phyloP scores from a whole-genome alignment of 2,797 vertebrate species.

The Simalia tracyae region DNA sequence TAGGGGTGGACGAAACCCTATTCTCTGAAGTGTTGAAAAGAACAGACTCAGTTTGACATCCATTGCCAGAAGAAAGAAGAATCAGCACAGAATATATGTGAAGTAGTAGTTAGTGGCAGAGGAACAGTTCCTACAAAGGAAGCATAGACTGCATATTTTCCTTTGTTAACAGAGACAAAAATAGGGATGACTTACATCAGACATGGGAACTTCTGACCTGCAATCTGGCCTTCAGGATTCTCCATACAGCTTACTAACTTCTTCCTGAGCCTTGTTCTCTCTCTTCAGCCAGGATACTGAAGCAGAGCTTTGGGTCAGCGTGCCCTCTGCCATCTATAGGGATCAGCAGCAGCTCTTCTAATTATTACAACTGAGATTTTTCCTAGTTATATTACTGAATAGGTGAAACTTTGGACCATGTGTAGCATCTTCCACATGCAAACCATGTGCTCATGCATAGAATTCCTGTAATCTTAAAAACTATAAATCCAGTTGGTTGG shows the following conservation, averaged over 20 bases:
- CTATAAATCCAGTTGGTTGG: background rate
- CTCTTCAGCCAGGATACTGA: background rate
- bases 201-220: background rate
- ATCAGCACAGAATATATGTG: background rate
- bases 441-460: background rate
- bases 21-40: background rate
- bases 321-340: background rate
- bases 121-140: background rate
- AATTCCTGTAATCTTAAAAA: background rate
- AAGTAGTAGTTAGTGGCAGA: background rate
- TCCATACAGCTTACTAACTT: background rate
- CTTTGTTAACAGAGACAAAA: background rate
- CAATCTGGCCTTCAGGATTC: background rate
- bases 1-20: background rate
- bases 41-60: background rate
- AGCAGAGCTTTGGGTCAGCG: background rate
- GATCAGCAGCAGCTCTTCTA: too few species aligned
- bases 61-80: background rate
- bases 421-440: background rate
- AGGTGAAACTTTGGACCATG: too few species aligned
- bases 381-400: background rate
- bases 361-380: too few species aligned
- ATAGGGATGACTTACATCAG: background rate
- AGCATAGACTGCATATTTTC: background rate
- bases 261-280: rapidly evolving